Percentiles rank a stretch among this genome's conserved stretches.
phyloP scores from a whole-genome alignment of 2,113 vertebrate genomes.

The Odontophorus gujanensis region DNA sequence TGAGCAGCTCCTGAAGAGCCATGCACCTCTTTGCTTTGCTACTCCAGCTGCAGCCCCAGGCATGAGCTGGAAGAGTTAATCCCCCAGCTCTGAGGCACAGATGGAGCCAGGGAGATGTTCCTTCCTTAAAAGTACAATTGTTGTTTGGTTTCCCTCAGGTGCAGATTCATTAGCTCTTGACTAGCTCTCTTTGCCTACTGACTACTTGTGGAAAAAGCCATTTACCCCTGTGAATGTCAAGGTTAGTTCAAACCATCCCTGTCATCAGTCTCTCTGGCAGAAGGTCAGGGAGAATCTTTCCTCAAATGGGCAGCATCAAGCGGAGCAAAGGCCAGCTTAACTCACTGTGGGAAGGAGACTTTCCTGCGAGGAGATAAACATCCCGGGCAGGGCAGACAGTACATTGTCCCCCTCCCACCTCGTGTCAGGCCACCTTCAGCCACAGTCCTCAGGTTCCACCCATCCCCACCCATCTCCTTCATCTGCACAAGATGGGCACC shows the following conservation, averaged over 20 bases:
- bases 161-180: slow-evolving; percentile 87
- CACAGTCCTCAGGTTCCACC: background rate
- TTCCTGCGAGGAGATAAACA: slow-evolving; percentile 80
- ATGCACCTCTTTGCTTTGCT: no score
- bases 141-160: slow-evolving; percentile 83
- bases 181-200: slow-evolving; percentile 86
- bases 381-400: slow-evolving; percentile 72
- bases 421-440: background rate
- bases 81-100: slow-evolving; percentile 41
- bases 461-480: background rate
- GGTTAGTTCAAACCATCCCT: slow-evolving; percentile 89
- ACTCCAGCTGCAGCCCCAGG: background rate
- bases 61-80: slow-evolving; percentile 33
- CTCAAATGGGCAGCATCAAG: slow-evolving; percentile 89
- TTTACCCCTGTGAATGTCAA: slow-evolving; percentile 97
- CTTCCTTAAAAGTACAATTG: slow-evolving; percentile 82
- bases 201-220: slow-evolving; percentile 91
- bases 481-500: background rate
- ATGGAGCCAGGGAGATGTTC: slow-evolving; percentile 7
- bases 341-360: slow-evolving; percentile 80
- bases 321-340: slow-evolving; percentile 85
- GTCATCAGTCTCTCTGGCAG: slow-evolving; percentile 92
- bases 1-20: background rate
- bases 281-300: slow-evolving; percentile 92
- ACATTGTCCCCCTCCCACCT: slow-evolving; percentile 73